Conservation (phyloP, 2,113 vertebrate species). For the Halcyon malimbica region DNA sequence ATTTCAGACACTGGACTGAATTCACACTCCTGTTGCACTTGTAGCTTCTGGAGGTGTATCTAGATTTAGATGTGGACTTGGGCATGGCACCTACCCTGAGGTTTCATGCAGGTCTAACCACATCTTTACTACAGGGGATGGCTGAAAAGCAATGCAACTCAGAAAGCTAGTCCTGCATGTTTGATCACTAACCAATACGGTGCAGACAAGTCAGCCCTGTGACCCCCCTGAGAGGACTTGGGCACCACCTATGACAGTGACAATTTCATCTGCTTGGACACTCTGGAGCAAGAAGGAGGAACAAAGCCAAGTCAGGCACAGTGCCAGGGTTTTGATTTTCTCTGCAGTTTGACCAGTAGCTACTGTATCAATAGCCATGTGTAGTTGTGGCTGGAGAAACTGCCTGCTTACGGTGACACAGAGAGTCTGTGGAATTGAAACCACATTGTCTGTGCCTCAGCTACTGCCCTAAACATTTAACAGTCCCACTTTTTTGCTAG, state of each 20-base stretch:
- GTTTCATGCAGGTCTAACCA: not conserved
- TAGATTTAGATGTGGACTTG: not conserved
- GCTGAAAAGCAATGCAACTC: accelerated
- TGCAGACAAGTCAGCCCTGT: accelerated
- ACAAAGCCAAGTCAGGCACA: not conserved
- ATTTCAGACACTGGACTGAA: not conserved
- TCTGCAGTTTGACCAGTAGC: not conserved
- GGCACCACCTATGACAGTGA: not conserved
- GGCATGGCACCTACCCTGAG: not conserved
- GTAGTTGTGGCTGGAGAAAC: not conserved
- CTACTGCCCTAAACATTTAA: not conserved
- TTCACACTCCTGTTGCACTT: not conserved
- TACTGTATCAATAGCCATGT: not conserved
- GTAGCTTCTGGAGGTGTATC: not conserved
- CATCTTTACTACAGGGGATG: accelerated
- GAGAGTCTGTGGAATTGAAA: not conserved
- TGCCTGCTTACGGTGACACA: not conserved
- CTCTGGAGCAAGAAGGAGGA: not conserved
- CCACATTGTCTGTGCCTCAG: not conserved
- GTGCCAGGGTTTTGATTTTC: not conserved
- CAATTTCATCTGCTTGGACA: not conserved
- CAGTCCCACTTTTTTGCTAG: not conserved
- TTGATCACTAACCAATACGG: not conserved
- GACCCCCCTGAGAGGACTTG: not conserved
- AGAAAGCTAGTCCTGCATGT: not conserved